These are phyloP conservation scores for Aphodius sticticus DNA, from an alignment of 2,888 invertebrate genomes.

Conservation along the genomic window DNA sequence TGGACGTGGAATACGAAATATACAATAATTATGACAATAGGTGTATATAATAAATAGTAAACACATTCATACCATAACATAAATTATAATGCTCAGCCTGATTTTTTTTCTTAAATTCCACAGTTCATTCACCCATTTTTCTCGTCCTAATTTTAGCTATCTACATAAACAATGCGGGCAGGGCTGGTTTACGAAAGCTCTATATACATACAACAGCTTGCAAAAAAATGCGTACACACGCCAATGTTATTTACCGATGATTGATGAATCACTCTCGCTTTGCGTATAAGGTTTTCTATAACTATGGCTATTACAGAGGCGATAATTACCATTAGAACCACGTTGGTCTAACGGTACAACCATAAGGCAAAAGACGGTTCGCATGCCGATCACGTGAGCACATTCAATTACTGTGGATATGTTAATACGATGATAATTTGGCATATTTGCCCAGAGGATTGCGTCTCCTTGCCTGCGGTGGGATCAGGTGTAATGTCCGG, in stretches of 20 bases:
- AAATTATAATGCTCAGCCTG: too few relatives aligned
- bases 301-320: not conserved
- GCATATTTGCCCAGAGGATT: not conserved
- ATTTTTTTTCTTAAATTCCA: not conserved
- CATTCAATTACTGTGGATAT: not conserved
- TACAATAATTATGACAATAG: too few relatives aligned
- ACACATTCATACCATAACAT: too few relatives aligned
- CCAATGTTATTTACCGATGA: not conserved
- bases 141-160: not conserved
- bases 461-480: not conserved
- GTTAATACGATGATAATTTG: not conserved
- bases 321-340: not conserved
- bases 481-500: not conserved
- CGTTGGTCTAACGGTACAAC: not conserved
- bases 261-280: not conserved
- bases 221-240: too few relatives aligned
- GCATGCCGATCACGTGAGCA: not conserved
- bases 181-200: not conserved
- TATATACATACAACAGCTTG: too few relatives aligned
- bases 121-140: constrained; percentile 4
- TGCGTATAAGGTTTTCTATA: not conserved
- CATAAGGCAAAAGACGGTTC: not conserved
- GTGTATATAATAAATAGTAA: not conserved
- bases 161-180: not conserved
- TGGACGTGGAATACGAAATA: too few relatives aligned